A percentile compares a stretch with the other conserved stretches of the same genome.
Conservation (phyloP, 35 echinoderm and acorn worm genomes). For the Heliocidaris tuberculata region DNA sequence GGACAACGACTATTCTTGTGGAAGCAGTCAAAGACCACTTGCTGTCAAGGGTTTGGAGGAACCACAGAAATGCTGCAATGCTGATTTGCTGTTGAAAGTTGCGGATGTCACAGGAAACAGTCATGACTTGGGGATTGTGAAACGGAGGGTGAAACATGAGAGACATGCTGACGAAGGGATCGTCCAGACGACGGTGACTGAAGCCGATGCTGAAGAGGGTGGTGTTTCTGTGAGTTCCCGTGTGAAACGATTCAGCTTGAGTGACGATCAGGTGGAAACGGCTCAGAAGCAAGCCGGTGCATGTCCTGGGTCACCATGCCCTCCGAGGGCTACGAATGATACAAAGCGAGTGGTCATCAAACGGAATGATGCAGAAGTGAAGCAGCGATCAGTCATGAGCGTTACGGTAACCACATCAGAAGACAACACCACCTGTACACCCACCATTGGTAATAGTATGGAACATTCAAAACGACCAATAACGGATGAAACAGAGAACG, state of each 20-base stretch:
- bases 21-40: neutral
- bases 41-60: neutral
- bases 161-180: neutral
- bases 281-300: neutral
- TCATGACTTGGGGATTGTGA: neutral
- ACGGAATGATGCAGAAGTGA: neutral
- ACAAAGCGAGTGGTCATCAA: neutral
- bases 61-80: neutral
- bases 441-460: neutral
- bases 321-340: neutral
- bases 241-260: slow-evolving; percentile 24
- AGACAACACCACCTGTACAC: neutral
- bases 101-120: neutral
- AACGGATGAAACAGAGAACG: neutral
- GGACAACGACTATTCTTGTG: neutral
- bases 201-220: neutral
- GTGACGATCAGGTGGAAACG: neutral
- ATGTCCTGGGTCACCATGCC: neutral
- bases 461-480: neutral
- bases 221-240: neutral
- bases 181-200: neutral
- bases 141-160: neutral
- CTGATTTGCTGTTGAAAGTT: slow-evolving; percentile 5
- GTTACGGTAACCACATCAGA: slow-evolving; percentile 11
- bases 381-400: slow-evolving; percentile 2